phyloP scores from a whole-genome alignment of 2,113 vertebrate species.

The Acrocephalus arundinaceus region DNA sequence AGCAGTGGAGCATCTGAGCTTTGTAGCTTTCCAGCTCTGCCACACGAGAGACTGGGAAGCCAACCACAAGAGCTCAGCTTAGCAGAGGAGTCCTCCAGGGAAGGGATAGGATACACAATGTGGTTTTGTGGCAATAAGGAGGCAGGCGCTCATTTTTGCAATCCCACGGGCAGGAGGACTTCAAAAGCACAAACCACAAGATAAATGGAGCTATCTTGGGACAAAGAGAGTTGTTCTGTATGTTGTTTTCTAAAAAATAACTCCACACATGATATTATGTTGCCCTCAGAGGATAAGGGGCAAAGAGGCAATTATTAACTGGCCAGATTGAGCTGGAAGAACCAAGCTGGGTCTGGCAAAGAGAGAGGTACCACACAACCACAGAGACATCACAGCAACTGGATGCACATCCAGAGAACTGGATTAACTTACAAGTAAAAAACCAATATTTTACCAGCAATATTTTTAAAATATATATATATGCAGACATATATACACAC shows the following conservation, averaged over 20 bases:
- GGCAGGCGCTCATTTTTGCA: slow-evolving; percentile 34
- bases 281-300: slow-evolving; percentile 32
- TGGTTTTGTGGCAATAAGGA: slow-evolving; percentile 59
- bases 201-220: slow-evolving; percentile 62
- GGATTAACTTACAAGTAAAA: slow-evolving; percentile 39
- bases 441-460: not conserved
- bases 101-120: slow-evolving; percentile 5
- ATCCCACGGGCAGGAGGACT: slow-evolving; percentile 39
- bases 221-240: slow-evolving; percentile 39
- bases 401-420: not conserved
- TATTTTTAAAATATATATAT: not conserved
- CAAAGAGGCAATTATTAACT: slow-evolving; percentile 64
- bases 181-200: slow-evolving; percentile 66
- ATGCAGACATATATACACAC: fast-evolving
- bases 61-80: slow-evolving; percentile 41
- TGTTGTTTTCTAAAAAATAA: slow-evolving; percentile 20
- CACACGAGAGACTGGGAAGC: slow-evolving; percentile 17
- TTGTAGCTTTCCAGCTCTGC: slow-evolving; percentile 32
- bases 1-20: not conserved
- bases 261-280: slow-evolving; percentile 44
- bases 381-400: slow-evolving; percentile 37
- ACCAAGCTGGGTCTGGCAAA: slow-evolving; percentile 12
- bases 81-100: slow-evolving; percentile 43
- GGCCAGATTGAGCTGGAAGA: slow-evolving; percentile 27
- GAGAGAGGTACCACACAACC: slow-evolving; percentile 13